Percentiles rank a stretch among this genome's conserved stretches.
phyloP scores from a whole-genome alignment of 2,797 vertebrate genomes.

The Semotilus atromaculatus region DNA sequence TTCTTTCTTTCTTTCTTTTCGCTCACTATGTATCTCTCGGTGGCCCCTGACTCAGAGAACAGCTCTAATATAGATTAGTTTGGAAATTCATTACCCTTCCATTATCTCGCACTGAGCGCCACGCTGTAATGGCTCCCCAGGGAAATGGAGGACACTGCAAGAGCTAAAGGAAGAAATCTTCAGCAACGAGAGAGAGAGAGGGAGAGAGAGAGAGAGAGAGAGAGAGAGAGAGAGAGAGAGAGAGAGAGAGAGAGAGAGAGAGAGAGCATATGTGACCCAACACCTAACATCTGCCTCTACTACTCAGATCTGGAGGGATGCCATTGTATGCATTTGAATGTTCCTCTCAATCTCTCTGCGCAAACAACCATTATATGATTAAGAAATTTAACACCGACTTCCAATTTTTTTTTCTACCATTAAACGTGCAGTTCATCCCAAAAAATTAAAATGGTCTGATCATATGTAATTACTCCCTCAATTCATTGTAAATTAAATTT shows the following conservation, averaged over 20 bases:
- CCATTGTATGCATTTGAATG: constrained; percentile 43
- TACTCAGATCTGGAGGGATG: constrained; percentile 35
- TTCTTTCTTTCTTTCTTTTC: not conserved
- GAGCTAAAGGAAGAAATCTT: constrained; percentile 25
- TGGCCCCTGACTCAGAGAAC: constrained; percentile 47
- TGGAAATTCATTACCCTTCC: constrained; percentile 77
- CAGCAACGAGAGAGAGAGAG: not conserved
- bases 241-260: not conserved
- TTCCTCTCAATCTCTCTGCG: constrained; percentile 30
- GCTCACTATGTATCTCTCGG: constrained; percentile 28
- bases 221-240: constrained; percentile 10
- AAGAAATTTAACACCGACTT: not conserved
- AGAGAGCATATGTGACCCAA: constrained; percentile 2
- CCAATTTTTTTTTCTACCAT: not conserved
- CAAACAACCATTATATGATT: constrained; percentile 36
- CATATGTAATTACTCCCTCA: not conserved
- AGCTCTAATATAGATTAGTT: constrained; percentile 76
- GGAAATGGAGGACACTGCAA: constrained; percentile 32
- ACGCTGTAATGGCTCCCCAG: constrained; percentile 71
- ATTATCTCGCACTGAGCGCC: constrained; percentile 73
- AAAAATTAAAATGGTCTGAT: not conserved
- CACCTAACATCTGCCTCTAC: constrained; percentile 43
- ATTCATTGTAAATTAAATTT: not conserved
- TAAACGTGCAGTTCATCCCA: not conserved
- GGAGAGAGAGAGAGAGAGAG: constrained; percentile 12